Evolutionary conservation across 2,797 vertebrate species (phyloP), one percentile per base, ranked within the genome.

Genomic region (Enteromius fasciolatus): DNA sequence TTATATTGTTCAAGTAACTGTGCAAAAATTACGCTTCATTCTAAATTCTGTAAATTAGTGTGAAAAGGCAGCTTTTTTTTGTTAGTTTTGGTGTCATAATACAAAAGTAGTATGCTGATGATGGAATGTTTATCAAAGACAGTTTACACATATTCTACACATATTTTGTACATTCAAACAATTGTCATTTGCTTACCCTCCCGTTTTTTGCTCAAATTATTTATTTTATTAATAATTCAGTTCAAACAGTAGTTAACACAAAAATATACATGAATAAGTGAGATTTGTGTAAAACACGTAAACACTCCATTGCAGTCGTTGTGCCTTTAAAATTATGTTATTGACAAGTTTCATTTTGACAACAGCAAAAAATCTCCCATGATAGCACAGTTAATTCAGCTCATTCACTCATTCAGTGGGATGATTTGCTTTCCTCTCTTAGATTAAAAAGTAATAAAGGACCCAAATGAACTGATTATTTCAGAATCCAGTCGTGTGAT

Each of bases 401-500:
- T 52, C 70, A 75, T 67, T 75, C 80, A 54, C 46, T 54, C 52
- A 46, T 70, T 61, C 70, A 54, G 3, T 72, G 25, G 44, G 33
- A 70, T 80, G 25, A 80, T 82, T 74, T 82, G 72, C 72, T 67
- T 9, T 67, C 36, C 23, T 66, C 18, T 44, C 59, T 67, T 67
- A 57, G 33, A 63, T 84, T 80, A 80, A 81, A 80, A 76, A 81
- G 67, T 59, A 81, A 84, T 80, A 81, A 61, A 46, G 48, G 63
- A 75, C 74, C 54, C 39, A 78, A 67, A 85, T 79, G 78, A 74
- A 68, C 17, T 66, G 72, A 79, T 78, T 74, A 78, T 61, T 73
- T 46, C 14, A 36, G 39, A 50, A 66, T 82, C 39, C 61, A 57
- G 75, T 70, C 54, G 7, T 76, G 28, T 76, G 78, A 76, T 81